Percentiles rank a stretch among this genome's conserved stretches.
phyloP scores from a whole-genome alignment of 2,113 vertebrate species.

The Cephalophus harveyi region DNA sequence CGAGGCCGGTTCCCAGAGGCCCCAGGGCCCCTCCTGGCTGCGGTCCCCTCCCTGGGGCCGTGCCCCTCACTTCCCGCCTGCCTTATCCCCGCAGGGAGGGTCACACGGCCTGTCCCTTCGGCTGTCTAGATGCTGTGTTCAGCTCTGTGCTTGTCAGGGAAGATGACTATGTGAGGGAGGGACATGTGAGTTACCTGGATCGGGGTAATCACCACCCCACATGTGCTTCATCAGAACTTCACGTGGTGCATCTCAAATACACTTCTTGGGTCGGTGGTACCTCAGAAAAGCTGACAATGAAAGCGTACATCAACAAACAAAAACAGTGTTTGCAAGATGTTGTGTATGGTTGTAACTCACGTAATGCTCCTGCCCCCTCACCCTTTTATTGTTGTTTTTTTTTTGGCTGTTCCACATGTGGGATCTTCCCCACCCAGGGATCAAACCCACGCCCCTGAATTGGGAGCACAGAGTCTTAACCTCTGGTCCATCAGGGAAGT shows the following conservation, averaged over 20 bases:
- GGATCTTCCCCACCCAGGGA: neutral
- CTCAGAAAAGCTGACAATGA: neutral
- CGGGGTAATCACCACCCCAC: fast-evolving
- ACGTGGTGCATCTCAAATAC: fast-evolving
- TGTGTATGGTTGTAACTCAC: neutral
- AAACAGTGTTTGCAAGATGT: neutral
- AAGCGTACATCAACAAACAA: neutral
- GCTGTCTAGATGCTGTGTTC: neutral
- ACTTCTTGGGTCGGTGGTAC: fast-evolving
- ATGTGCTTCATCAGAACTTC: neutral
- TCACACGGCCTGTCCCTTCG: neutral
- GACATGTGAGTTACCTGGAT: fast-evolving
- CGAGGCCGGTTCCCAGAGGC: neutral
- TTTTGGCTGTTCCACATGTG: fast-evolving
- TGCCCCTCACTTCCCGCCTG: fast-evolving
- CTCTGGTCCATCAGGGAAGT: neutral
- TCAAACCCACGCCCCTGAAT: neutral
- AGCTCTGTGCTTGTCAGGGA: neutral
- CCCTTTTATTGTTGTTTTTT: neutral
- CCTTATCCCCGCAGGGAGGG: fast-evolving
- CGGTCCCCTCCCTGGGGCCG: neutral
- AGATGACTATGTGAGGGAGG: neutral
- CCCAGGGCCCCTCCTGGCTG: neutral
- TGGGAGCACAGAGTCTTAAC: neutral
- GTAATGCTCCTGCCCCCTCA: neutral